Evolutionary conservation across 2,113 vertebrate species (phyloP), one percentile per base, ranked within the genome.

Genomic region (Mandrillus leucophaeus): DNA sequence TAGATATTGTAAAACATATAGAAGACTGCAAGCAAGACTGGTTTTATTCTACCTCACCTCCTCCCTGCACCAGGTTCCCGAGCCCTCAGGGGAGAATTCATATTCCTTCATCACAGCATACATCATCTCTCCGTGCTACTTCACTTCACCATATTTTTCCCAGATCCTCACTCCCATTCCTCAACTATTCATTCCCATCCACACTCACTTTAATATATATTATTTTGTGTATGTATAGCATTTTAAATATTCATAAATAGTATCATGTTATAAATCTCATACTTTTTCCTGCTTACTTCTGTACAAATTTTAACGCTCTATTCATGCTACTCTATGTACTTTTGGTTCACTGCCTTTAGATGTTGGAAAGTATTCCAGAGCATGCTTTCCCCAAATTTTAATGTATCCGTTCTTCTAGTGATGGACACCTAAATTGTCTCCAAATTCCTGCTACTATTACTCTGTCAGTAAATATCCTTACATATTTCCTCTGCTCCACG

Each of bases 211-310:
- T 35, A 90, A 61, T 48, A 50, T 59, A 50, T 48, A 76, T 94
- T 94, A 89, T 72, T 70, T 88, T 86, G 40, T 45, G 1, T 48
- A 64, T 80, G 40, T 76, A 70, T 25, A 73, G 10, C 35, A 27
- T 48, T 94, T 89, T 68, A 68, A 94, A 50, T 82, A 88, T 86
- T 89, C 43, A 87, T 80, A 75, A 81, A 59, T n/a, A 35, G 43
- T 92, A 68, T 68, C 16, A 55, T 80, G 27, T 66, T 50, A 85
- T 23, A 70, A 61, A 95, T 52, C 55, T 88, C 18, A 40, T 40
- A 64, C 43, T 35, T 88, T 90, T 57, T 59, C 3, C 75, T 64
- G 52, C 40, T 88, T 88, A 80, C 84, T 92, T 81, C 57, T 61
- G 32, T n/a, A 93, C 61, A 75, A 72, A 73, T 91, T 43, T 73